phyloP scores from a whole-genome alignment of 2,888 invertebrate genomes.

The Salpingus planirostris region DNA sequence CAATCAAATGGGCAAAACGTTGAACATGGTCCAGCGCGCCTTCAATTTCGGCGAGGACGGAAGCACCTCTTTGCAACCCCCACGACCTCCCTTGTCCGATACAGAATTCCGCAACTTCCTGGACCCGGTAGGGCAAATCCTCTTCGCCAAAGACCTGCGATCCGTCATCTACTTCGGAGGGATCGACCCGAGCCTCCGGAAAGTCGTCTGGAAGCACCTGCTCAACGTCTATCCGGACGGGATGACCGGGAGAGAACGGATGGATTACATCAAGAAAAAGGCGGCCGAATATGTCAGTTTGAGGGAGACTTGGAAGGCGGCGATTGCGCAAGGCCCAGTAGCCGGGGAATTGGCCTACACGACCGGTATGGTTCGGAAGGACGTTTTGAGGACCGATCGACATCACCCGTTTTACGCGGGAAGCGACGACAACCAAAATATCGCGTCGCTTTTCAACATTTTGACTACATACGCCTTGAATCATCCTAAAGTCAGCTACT shows the following conservation, averaged over 20 bases:
- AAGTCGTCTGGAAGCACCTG: conserved; percentile 95
- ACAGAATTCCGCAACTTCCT: conserved; percentile 82
- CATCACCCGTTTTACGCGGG: conserved; percentile 90
- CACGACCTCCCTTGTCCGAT: conserved; percentile 76
- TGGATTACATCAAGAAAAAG: conserved; percentile 90
- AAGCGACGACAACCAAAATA: conserved; percentile 92
- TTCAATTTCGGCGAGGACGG: conserved; percentile 74
- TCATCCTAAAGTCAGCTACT: conserved; percentile 92
- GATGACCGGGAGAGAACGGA: conserved; percentile 84
- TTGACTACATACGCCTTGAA: conserved; percentile 93
- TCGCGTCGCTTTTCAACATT: conserved; percentile 87
- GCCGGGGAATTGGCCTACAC: conserved; percentile 77
- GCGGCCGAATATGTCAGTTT: conserved; percentile 79
- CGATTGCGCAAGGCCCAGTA: conserved; percentile 65
- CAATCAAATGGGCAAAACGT: conserved; percentile 82
- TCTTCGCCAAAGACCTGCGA: conserved; percentile 73
- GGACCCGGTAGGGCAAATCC: conserved; percentile 83
- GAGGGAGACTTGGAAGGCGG: conserved; percentile 75
- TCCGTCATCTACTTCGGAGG: conserved; percentile 90
- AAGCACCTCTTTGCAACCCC: conserved; percentile 50
- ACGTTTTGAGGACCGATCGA: conserved; percentile 89
- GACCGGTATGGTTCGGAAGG: conserved; percentile 92
- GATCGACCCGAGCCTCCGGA: conserved; percentile 82
- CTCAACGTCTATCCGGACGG: conserved; percentile 90
- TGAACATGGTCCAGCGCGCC: conserved; percentile 77